Conservation (phyloP, 2,888 invertebrate genomes). For the Hypena proboscidalis region DNA sequence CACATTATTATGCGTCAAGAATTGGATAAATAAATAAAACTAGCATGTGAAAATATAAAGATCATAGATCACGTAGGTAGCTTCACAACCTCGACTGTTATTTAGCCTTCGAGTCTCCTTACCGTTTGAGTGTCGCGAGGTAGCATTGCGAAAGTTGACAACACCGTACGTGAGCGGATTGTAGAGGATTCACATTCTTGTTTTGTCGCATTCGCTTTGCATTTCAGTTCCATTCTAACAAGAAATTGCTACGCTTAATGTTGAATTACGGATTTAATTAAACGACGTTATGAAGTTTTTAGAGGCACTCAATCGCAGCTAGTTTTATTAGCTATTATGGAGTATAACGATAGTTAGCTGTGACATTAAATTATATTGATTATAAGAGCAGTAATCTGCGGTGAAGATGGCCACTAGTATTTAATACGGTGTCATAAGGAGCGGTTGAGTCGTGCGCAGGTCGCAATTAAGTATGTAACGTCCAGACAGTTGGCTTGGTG, state of each 20-base stretch:
- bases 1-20: slow-evolving; percentile 1
- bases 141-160: slow-evolving; percentile 83
- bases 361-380: slow-evolving; percentile 53
- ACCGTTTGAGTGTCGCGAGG: slow-evolving; percentile 75
- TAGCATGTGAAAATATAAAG: slow-evolving; percentile 27
- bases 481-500: slow-evolving; percentile 58
- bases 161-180: slow-evolving; percentile 75
- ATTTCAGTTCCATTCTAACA: slow-evolving; percentile 67
- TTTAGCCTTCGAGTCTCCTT: slow-evolving; percentile 77
- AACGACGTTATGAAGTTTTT: slow-evolving; percentile 48
- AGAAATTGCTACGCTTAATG: slow-evolving; percentile 46
- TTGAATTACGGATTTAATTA: slow-evolving; percentile 42
- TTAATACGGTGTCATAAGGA: slow-evolving; percentile 56
- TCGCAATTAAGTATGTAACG: slow-evolving; percentile 58
- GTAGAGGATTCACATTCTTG: slow-evolving; percentile 67
- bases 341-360: slow-evolving; percentile 47
- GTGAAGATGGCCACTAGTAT: slow-evolving; percentile 42
- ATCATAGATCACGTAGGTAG: slow-evolving; percentile 56
- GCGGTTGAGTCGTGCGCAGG: slow-evolving; percentile 60
- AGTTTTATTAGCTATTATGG: slow-evolving; percentile 45
- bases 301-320: slow-evolving; percentile 40
- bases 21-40: slow-evolving; percentile 2
- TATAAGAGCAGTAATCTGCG: slow-evolving; percentile 35
- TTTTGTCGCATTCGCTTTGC: slow-evolving; percentile 59
- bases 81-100: slow-evolving; percentile 61